Conservation (phyloP, 2,888 invertebrate species). For the Caenorhabditis wallacei region DNA sequence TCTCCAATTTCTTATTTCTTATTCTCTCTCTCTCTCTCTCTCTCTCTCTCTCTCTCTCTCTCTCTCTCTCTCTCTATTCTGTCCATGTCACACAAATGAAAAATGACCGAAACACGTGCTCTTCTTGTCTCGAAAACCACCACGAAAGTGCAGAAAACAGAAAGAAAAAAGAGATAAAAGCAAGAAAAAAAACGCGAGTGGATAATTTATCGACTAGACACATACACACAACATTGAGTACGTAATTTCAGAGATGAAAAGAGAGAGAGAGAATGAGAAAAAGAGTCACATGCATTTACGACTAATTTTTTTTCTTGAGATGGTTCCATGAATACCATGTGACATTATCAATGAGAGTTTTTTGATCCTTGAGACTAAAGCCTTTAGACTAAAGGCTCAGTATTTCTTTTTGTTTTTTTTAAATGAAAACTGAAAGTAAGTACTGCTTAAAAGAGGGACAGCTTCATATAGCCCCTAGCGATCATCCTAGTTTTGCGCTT, state of each 20-base stretch:
- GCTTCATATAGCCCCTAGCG: too few relatives aligned
- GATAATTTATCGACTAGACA: conserved; percentile 89
- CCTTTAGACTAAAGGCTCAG: too few relatives aligned
- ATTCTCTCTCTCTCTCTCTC: too few relatives aligned
- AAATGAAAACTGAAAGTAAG: too few relatives aligned
- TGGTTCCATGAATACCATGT: not conserved
- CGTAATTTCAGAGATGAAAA: conserved; percentile 84
- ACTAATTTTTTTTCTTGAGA: conserved; percentile 33
- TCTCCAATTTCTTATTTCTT: too few relatives aligned
- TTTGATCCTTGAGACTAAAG: too few relatives aligned
- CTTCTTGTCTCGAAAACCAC: conserved; percentile 84
- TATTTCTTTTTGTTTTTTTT: too few relatives aligned
- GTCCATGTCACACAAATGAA: conserved; percentile 77
- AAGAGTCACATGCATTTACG: conserved; percentile 44
- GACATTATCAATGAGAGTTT: too few relatives aligned
- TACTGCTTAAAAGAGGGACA: too few relatives aligned
- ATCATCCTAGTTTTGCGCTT: too few relatives aligned
- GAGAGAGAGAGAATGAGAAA: conserved; percentile 1
- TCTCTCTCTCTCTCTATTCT: conserved; percentile 14
- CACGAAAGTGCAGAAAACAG: conserved; percentile 86
- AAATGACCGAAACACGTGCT: conserved; percentile 65
- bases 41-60: not conserved
- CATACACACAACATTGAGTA: conserved; percentile 85
- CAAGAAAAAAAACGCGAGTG: conserved; percentile 80
- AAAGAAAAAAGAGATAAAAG: conserved; percentile 84